phyloP scores from a whole-genome alignment of 1,140 invertebrate genomes.

The Solen grandis region DNA sequence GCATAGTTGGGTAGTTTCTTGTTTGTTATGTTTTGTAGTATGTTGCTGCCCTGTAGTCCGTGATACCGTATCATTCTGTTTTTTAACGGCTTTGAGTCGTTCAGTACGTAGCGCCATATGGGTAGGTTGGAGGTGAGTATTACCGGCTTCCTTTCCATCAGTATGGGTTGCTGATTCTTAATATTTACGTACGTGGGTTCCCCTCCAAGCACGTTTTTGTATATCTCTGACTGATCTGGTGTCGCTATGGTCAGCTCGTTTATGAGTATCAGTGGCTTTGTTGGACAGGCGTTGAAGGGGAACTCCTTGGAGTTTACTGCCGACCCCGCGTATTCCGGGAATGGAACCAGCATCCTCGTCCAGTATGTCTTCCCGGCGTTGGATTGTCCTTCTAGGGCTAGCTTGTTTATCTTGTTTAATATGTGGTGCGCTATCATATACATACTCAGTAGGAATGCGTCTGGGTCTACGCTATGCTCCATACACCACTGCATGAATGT shows the following conservation, averaged over 20 bases:
- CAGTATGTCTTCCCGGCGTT: conserved; percentile 27
- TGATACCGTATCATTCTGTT: conserved; percentile 7
- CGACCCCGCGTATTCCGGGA: background rate
- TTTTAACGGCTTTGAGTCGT: background rate
- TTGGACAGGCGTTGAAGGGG: background rate
- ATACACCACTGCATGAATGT: background rate
- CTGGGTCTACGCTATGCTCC: too few relatives aligned
- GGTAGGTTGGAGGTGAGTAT: background rate
- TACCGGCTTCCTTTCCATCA: conserved; percentile 10
- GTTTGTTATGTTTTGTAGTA: background rate
- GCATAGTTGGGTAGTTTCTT: background rate
- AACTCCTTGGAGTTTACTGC: conserved; percentile 4
- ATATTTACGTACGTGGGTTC: background rate
- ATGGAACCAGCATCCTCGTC: background rate
- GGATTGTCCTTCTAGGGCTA: background rate
- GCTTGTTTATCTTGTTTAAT: conserved; percentile 4
- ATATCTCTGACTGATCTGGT: background rate
- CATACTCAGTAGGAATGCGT: background rate
- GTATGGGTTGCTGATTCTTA: background rate
- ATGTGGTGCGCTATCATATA: background rate
- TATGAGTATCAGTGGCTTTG: background rate
- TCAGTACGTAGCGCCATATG: conserved; percentile 9
- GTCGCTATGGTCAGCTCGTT: conserved; percentile 18
- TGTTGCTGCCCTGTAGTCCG: background rate
- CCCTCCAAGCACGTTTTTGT: conserved; percentile 10